Conservation (phyloP, 2,113 vertebrate species). For the Salvelinus fontinalis region DNA sequence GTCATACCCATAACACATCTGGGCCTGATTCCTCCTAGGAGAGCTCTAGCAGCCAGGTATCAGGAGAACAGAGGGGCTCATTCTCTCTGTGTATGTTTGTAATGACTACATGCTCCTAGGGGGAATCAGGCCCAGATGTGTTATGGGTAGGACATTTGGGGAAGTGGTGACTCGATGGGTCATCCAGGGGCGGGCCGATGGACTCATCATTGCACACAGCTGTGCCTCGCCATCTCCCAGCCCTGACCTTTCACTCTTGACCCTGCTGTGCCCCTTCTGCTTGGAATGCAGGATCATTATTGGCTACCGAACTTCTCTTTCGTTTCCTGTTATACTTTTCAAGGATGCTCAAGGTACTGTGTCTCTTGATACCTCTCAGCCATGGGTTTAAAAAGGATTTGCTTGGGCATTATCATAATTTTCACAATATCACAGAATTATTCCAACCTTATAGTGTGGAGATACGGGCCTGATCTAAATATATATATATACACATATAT, state of each 20-base stretch:
- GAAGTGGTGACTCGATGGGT: conserved; percentile 61
- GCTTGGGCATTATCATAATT: conserved; percentile 4
- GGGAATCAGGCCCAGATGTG: conserved; percentile 77
- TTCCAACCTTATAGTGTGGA: no score
- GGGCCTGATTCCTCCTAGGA: conserved; percentile 65
- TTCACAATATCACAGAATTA: no score
- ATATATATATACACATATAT: no score
- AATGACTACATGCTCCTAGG: conserved; percentile 58
- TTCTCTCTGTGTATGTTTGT: no score
- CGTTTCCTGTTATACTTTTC: conserved; percentile 67
- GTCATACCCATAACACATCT: conserved; percentile 76
- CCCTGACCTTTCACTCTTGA: conserved; percentile 64
- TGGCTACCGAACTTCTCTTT: conserved; percentile 67
- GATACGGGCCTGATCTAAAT: no score
- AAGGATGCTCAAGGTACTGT: conserved; percentile 30
- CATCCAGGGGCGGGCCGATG: conserved; percentile 50
- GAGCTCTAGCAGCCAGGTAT: no score
- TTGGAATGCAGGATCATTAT: conserved; percentile 69
- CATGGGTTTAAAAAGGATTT: conserved; percentile 50
- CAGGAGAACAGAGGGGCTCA: no score
- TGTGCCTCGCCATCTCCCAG: conserved; percentile 61
- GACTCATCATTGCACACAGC: conserved; percentile 74
- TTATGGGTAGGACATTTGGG: conserved; percentile 65
- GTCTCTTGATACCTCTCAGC: conserved; percentile 31
- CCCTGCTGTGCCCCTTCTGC: conserved; percentile 56